These are phyloP conservation scores for Drosophila nikananu DNA, from an alignment of 1,140 invertebrate species.

Conservation along the genomic window DNA sequence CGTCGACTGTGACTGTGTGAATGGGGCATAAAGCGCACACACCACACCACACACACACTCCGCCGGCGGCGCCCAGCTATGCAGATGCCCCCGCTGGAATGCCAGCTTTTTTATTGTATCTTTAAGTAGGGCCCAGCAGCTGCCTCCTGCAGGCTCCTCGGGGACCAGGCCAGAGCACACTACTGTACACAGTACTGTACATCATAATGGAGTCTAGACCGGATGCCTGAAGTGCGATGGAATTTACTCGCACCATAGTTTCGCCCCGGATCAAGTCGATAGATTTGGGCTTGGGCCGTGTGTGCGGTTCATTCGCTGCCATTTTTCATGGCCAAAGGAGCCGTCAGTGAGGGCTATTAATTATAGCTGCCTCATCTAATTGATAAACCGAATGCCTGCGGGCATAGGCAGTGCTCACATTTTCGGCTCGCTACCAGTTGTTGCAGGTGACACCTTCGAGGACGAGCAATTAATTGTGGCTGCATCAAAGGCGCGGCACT, in stretches of 20 bases:
- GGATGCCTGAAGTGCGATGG: conserved; percentile 63
- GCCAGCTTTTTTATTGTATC: conserved; percentile 57
- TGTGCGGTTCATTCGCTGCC: conserved; percentile 20
- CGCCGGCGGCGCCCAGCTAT: conserved; percentile 12
- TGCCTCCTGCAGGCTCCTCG: conserved; percentile 35
- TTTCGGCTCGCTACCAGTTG: conserved; percentile 17
- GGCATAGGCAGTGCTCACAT: neutral
- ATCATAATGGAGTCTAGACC: conserved; percentile 78
- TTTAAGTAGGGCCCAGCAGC: conserved; percentile 60
- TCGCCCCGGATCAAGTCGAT: conserved; percentile 51
- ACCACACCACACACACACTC: neutral
- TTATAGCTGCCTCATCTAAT: conserved; percentile 49
- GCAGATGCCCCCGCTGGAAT: conserved; percentile 38
- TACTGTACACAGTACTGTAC: conserved; percentile 28
- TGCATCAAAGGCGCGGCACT: neutral
- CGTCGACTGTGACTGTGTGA: conserved; percentile 54
- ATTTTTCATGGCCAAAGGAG: conserved; percentile 30
- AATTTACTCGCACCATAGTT: conserved; percentile 41
- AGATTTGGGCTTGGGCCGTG: conserved; percentile 32
- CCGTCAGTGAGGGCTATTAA: conserved; percentile 51
- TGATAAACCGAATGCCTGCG: conserved; percentile 48
- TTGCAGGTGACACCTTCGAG: conserved; percentile 52
- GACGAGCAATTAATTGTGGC: conserved; percentile 48
- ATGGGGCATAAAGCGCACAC: conserved; percentile 63
- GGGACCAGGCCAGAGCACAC: conserved; percentile 18